phyloP scores from a whole-genome alignment of 2,113 vertebrate species.

The Nesogale talazaci region DNA sequence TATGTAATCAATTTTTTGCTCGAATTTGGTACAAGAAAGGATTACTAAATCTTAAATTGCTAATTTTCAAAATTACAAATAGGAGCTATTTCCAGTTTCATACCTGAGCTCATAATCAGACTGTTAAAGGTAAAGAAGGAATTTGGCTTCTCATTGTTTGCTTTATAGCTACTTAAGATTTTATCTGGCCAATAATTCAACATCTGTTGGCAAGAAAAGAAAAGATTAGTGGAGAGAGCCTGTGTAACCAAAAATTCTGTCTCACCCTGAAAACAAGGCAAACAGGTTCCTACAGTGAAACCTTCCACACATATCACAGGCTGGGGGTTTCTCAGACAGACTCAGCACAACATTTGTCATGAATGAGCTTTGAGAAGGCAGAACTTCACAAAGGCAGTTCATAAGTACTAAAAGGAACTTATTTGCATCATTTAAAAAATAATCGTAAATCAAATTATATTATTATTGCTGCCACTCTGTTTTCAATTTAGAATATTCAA shows the following conservation, averaged over 20 bases:
- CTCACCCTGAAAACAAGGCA: conserved; percentile 48
- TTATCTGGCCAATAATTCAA: conserved; percentile 40
- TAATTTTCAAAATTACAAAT: neutral
- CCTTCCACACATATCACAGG: neutral
- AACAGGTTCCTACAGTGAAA: conserved; percentile 44
- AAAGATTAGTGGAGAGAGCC: conserved; percentile 29
- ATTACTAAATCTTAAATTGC: conserved; percentile 28
- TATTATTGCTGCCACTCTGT: neutral
- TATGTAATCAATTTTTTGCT: neutral
- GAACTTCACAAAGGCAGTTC: conserved; percentile 27
- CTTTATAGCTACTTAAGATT: conserved; percentile 25
- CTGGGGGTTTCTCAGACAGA: conserved; percentile 18
- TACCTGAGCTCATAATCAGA: neutral
- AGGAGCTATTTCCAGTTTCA: conserved; percentile 18
- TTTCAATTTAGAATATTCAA: conserved; percentile 58
- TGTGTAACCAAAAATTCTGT: conserved; percentile 40
- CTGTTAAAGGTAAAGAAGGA: conserved; percentile 26
- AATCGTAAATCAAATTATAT: conserved; percentile 51
- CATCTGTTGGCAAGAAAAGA: conserved; percentile 49
- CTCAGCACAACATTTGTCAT: neutral
- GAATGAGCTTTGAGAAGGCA: conserved; percentile 17
- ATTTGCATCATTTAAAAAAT: conserved; percentile 36
- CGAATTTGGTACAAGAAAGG: conserved; percentile 35
- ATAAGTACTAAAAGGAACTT: neutral
- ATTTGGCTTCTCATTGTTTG: conserved; percentile 25